These are phyloP conservation scores for Tympanuchus pallidicinctus DNA, from an alignment of 2,113 vertebrate genomes.

Conservation along the genomic window DNA sequence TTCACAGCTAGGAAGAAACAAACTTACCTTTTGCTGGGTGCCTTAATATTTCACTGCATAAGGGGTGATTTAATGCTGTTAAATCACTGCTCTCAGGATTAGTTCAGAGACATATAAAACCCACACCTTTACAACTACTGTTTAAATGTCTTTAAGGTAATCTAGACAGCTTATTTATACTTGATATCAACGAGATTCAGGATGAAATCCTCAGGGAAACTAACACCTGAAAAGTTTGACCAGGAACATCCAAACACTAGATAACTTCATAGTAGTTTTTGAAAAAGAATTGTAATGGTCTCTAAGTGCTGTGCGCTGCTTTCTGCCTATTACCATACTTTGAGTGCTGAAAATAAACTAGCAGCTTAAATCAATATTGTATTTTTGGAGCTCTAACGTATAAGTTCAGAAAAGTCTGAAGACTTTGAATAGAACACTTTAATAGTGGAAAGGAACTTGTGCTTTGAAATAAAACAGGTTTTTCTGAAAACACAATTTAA, in stretches of 20 bases:
- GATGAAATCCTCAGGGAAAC: slow-evolving; percentile 35
- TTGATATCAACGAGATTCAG: slow-evolving; percentile 20
- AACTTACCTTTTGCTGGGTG: neutral
- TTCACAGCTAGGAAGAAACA: neutral
- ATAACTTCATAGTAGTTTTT: neutral
- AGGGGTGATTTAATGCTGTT: neutral
- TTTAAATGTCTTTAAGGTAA: slow-evolving; percentile 56
- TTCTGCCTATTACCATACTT: slow-evolving; percentile 10
- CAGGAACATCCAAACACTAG: slow-evolving; percentile 8
- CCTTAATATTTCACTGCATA: neutral
- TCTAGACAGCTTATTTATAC: slow-evolving; percentile 37
- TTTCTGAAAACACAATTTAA: slow-evolving; percentile 38
- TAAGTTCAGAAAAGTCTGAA: neutral
- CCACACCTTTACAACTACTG: slow-evolving; percentile 11
- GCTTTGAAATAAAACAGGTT: slow-evolving; percentile 56
- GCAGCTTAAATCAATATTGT: slow-evolving; percentile 29
- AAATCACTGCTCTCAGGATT: neutral
- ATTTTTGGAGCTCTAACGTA: neutral
- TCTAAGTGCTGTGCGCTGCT: slow-evolving; percentile 7
- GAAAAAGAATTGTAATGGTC: neutral
- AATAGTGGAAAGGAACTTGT: slow-evolving; percentile 8
- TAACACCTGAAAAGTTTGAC: slow-evolving; percentile 35
- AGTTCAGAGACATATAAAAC: slow-evolving; percentile 33
- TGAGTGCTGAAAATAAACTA: slow-evolving; percentile 7
- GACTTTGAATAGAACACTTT: slow-evolving; percentile 14